phyloP scores from a whole-genome alignment of 2,113 vertebrate species.

The Cranoglanis bouderius region DNA sequence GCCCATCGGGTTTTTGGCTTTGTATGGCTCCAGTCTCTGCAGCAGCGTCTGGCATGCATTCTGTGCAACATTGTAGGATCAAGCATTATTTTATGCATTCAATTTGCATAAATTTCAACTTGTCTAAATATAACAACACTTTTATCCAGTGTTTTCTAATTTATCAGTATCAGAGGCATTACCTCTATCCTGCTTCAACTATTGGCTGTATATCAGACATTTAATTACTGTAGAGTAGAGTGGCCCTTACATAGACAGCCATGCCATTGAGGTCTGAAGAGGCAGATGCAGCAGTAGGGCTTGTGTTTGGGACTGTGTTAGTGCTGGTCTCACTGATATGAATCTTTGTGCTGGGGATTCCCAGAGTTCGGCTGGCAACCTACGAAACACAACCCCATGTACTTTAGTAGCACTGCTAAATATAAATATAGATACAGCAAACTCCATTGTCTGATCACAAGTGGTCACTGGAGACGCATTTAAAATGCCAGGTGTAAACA shows the following conservation, averaged over 20 bases:
- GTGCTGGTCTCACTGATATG: constrained; percentile 94
- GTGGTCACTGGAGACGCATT: not conserved
- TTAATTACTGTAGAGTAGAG: not conserved
- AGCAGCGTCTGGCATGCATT: constrained; percentile 83
- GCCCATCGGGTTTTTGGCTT: constrained; percentile 78
- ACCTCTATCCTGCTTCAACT: not conserved
- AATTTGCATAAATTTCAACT: not conserved
- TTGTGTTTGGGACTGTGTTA: constrained; percentile 91
- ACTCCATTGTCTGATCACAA: not conserved
- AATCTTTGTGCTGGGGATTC: constrained; percentile 83
- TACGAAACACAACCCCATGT: constrained; percentile 61
- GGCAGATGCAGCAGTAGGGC: constrained; percentile 88
- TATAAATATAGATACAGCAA: not conserved
- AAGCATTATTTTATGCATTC: not conserved
- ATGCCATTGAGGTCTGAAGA: constrained; percentile 92
- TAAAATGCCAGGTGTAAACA: not conserved
- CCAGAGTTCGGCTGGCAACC: constrained; percentile 87
- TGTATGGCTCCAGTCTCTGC: constrained; percentile 83
- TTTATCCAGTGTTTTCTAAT: not conserved
- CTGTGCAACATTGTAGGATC: constrained; percentile 58
- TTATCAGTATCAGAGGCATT: not conserved
- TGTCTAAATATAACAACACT: not conserved
- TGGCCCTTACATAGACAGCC: constrained; percentile 76
- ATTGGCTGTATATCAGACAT: not conserved
- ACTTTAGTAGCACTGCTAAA: not conserved